Evolutionary conservation across 2,113 vertebrate species (phyloP), one percentile per base, ranked within the genome.

Genomic region (Oncorhynchus nerka): DNA sequence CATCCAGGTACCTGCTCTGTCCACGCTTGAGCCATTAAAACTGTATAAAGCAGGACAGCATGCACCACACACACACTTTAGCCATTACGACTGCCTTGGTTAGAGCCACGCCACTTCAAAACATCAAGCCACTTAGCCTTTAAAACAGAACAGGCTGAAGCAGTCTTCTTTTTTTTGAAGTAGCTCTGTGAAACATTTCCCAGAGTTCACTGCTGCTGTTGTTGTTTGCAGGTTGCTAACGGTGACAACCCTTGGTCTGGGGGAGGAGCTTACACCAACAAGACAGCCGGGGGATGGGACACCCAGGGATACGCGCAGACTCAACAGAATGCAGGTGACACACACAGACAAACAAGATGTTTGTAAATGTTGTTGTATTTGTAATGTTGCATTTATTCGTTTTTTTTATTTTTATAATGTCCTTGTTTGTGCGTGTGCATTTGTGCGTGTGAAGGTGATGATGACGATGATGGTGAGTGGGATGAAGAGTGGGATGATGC

Each of bases 401-500:
- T 28, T 0, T 0, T 51, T 51, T 0, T 3, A 1, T 1, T 34
- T 39, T 9, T 15, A 34, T 72, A 22, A 59, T 59, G 2, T 4
- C 1, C 1, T 0, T 75, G 59, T 57, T 0, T 13, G 30, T 16
- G 22, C 26, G 26, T 66, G 45, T 16, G 4, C 30, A 3, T 32
- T 30, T 65, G 22, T 68, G 8, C 32, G 30, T 70, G 39, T 49
- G 13, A 70, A 12, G 57, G 20, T 84, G 70, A 70, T 79, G 15
- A 92, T 83, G 94, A 95, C 49, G 95, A 99, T 49, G 95, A 97
- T 0, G 98, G 99, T 3, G 98, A 99, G 61, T 99, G 98, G 98
- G 97, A 99, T 0, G 98, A 99, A 70, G 98, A 99, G 12, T 99
- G 97, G 98, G 96, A 98, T 26, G 98, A 98, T 32, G 85, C 94